A percentile compares a stretch with the other conserved stretches of the same genome.
Conservation (phyloP, 2,888 invertebrate genomes). For the Sinotaia quadrata region DNA sequence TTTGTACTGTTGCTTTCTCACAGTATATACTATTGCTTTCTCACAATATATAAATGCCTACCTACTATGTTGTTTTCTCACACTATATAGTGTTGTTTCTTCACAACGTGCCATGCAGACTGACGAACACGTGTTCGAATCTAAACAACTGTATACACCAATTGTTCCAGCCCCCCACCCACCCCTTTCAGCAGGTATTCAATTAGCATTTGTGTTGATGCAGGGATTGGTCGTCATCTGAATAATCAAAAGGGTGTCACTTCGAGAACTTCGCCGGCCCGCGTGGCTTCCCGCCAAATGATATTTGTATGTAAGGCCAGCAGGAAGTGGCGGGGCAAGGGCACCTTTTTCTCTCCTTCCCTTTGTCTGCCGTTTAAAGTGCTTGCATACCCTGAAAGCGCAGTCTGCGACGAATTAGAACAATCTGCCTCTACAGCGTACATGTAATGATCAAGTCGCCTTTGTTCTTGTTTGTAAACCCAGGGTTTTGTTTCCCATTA, state of each 20-base stretch:
- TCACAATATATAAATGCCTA: too few relatives aligned
- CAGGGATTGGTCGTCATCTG: slow-evolving; percentile 26
- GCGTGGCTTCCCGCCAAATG: slow-evolving; percentile 1
- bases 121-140: too few relatives aligned
- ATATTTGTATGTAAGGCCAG: neutral
- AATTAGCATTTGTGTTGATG: slow-evolving; percentile 23
- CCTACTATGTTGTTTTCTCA: too few relatives aligned
- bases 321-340: slow-evolving; percentile 2
- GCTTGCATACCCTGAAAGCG: slow-evolving; percentile 11
- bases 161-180: slow-evolving; percentile 1
- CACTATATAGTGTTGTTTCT: too few relatives aligned
- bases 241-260: slow-evolving; percentile 28
- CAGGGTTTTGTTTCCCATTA: neutral
- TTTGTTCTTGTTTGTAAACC: slow-evolving; percentile 25
- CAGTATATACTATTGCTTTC: too few relatives aligned
- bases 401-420: slow-evolving; percentile 13
- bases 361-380: slow-evolving; percentile 9
- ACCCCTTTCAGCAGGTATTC: neutral
- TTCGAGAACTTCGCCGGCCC: neutral
- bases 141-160: too few relatives aligned
- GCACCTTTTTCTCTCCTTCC: neutral
- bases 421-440: slow-evolving; percentile 8
- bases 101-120: too few relatives aligned
- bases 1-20: too few relatives aligned
- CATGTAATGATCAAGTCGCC: slow-evolving; percentile 9